Evolutionary conservation across 1,140 invertebrate species (phyloP), one percentile per base, ranked within the genome.

Genomic region (Trigoniulus corallinus): DNA sequence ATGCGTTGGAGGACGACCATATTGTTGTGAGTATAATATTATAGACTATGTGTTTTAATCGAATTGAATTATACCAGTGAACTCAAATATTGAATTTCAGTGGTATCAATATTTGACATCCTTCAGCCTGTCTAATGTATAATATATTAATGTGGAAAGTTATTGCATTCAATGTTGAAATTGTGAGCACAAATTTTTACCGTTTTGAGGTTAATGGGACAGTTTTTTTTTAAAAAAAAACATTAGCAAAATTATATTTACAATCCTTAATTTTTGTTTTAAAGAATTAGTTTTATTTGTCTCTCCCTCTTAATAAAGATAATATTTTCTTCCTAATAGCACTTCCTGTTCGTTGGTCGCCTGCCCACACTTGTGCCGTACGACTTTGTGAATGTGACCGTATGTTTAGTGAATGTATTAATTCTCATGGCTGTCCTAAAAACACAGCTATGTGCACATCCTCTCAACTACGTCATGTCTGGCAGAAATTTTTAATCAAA

Each of bases 381-480:
- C 73, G 80, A 21, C 69, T 91, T 1, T 92, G 88, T 61, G 82
- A 89, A 63, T 92, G 88, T 61, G 88, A 91, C 61, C 67, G 82
- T 50, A 66, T 75, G 26, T 75, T 92, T 53, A 81, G 85, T 0
- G 76, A 83, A 61, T 92, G 88, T 61, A 68, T 91, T 1, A 70
- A 74, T 45, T 66, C 73, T 46, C 86, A 78, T 64, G 74, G 76
- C 1, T 92, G 88, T 63, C 88, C 87, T 0, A 67, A 67, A 2
- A 67, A 67, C 47, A 74, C 81, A 59, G 75, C 60, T 45, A 50
- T 59, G n/a, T 61, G 59, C 47, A 20, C 15, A 24, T 54, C 26
- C 39, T 15, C 80, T 0, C 73, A 44, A 7, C 18, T 44, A 21
- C 4, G 42, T 7, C 18, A 24, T 20, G 18, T 44, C 21, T 44